A percentile compares a stretch with the other conserved stretches of the same genome.
These are phyloP conservation scores for Tauraco erythrolophus DNA, from an alignment of 2,113 vertebrate genomes.

Conservation along the genomic window DNA sequence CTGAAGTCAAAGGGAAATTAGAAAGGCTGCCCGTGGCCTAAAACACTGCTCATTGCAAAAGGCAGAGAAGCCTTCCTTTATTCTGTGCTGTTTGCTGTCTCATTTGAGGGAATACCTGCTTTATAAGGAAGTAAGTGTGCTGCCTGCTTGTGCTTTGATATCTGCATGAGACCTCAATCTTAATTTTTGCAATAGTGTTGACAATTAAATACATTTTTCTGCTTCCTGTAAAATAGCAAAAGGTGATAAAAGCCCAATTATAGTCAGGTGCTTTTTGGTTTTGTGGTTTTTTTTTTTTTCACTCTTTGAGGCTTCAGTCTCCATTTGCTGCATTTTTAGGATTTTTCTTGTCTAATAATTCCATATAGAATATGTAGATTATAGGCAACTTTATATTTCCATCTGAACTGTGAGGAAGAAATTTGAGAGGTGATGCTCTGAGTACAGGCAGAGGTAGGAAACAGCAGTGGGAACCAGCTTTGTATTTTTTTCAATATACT, in stretches of 20 bases:
- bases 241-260: neutral
- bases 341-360: neutral
- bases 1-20: neutral
- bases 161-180: neutral
- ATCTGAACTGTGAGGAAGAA: neutral
- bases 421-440: neutral
- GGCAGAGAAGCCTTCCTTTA: neutral
- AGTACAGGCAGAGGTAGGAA: neutral
- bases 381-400: neutral
- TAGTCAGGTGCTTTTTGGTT: too few relatives aligned
- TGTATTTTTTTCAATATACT: neutral
- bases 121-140: neutral
- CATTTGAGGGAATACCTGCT: neutral
- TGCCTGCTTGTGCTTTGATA: neutral
- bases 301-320: neutral
- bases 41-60: neutral
- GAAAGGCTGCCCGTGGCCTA: neutral
- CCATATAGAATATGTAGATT: neutral
- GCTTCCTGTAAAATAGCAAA: neutral
- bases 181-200: neutral
- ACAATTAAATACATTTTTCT: neutral
- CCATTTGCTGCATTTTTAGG: neutral
- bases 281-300: neutral
- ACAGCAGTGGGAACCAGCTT: neutral
- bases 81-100: neutral